phyloP scores from a whole-genome alignment of 2,797 vertebrate species.

The Aphelocoma californica region DNA sequence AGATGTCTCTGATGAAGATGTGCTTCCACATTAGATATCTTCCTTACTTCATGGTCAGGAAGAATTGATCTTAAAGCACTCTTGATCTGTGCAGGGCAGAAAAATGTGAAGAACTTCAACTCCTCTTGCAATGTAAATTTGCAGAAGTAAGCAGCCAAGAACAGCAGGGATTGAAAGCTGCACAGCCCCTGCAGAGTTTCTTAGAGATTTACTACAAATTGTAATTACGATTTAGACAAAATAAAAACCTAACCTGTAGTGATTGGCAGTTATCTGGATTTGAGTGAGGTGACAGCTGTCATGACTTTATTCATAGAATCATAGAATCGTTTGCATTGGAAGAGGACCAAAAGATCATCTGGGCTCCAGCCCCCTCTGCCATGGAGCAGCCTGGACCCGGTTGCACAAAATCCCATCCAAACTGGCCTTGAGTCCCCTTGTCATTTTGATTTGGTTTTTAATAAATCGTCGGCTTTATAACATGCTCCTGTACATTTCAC shows the following conservation, averaged over 20 bases:
- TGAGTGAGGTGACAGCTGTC: neutral
- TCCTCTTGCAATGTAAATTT: neutral
- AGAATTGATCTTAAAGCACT: neutral
- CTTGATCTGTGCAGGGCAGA: neutral
- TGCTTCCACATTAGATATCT: neutral
- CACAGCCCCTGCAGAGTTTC: neutral
- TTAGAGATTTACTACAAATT: neutral
- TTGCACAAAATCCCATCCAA: neutral
- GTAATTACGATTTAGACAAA: neutral
- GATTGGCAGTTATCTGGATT: neutral
- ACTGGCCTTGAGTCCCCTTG: neutral
- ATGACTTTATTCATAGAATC: neutral
- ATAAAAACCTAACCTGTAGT: neutral
- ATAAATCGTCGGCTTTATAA: neutral
- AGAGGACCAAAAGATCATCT: neutral
- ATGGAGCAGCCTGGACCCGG: neutral
- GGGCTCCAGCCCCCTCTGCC: neutral
- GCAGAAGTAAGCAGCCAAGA: neutral
- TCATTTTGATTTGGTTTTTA: neutral
- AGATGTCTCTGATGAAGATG: neutral
- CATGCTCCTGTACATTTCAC: neutral
- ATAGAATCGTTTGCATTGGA: neutral
- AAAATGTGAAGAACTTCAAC: neutral
- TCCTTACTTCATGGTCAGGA: neutral
- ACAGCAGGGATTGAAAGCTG: neutral